Conservation (phyloP, 2,797 vertebrate species). For the Lepus townsendii region DNA sequence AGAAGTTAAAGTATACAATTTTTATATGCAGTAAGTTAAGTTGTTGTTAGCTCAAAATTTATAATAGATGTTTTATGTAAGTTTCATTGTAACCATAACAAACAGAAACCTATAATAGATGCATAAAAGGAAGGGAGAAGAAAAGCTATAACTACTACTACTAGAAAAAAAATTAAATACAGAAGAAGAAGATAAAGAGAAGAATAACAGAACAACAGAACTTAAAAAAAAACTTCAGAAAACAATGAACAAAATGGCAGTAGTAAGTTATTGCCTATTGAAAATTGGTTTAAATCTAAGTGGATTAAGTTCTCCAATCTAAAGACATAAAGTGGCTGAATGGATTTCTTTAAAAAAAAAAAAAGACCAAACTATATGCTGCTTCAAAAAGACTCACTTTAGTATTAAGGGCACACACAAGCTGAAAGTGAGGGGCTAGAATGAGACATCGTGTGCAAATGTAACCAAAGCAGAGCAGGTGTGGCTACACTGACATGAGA, state of each 20-base stretch:
- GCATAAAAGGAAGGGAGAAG: background rate
- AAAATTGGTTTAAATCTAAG: background rate
- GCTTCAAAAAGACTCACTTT: background rate
- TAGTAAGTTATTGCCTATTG: background rate
- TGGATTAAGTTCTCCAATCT: background rate
- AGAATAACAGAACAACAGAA: background rate
- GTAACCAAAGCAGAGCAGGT: background rate
- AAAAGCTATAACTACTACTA: background rate
- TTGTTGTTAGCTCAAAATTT: background rate
- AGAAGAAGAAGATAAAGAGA: background rate
- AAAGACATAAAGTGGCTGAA: background rate
- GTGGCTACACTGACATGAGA: background rate
- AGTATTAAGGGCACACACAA: background rate
- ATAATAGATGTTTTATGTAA: background rate
- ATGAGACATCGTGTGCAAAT: background rate
- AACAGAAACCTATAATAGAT: background rate
- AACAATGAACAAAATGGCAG: background rate
- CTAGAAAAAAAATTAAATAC: background rate
- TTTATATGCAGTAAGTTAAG: background rate
- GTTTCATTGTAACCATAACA: background rate
- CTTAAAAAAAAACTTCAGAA: background rate
- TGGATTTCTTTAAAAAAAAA: background rate
- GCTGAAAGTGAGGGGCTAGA: background rate
- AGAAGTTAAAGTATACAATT: background rate
- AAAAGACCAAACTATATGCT: background rate